Conservation (phyloP, 2,888 invertebrate genomes). For the Willowsia nigromaculata region DNA sequence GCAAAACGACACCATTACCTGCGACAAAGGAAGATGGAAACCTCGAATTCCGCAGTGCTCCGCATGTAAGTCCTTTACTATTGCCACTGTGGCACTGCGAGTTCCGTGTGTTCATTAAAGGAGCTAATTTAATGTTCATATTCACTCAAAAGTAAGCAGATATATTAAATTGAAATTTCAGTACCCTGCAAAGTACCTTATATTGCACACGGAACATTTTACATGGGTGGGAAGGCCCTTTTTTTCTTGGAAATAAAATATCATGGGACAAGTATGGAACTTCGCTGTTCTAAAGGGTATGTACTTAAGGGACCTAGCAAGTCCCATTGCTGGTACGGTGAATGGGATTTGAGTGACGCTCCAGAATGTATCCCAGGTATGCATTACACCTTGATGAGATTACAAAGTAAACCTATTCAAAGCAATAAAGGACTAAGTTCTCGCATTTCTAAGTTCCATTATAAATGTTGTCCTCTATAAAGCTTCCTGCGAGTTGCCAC, state of each 20-base stretch:
- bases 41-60: slow-evolving; percentile 90
- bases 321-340: slow-evolving; percentile 89
- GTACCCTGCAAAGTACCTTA: slow-evolving; percentile 78
- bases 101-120: too few species aligned
- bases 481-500: slow-evolving; percentile 88
- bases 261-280: slow-evolving; percentile 83
- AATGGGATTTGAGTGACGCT: slow-evolving; percentile 88
- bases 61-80: slow-evolving; percentile 85
- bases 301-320: slow-evolving; percentile 85
- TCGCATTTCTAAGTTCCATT: background rate
- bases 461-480: slow-evolving; percentile 81
- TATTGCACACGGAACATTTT: slow-evolving; percentile 77
- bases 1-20: slow-evolving; percentile 83
- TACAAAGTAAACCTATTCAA: background rate
- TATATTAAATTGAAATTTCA: slow-evolving; percentile 42
- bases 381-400: background rate
- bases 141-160: background rate
- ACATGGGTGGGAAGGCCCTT: slow-evolving; percentile 77
- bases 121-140: background rate
- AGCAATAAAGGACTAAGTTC: background rate
- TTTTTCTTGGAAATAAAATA: slow-evolving; percentile 81
- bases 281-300: slow-evolving; percentile 67
- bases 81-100: too few species aligned
- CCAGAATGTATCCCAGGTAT: slow-evolving; percentile 89
- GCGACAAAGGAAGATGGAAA: slow-evolving; percentile 88